Percentiles rank a stretch among this genome's conserved stretches.
Evolutionary conservation across 2,113 vertebrate species (phyloP).

Genomic region (Brevimyrus niger): DNA sequence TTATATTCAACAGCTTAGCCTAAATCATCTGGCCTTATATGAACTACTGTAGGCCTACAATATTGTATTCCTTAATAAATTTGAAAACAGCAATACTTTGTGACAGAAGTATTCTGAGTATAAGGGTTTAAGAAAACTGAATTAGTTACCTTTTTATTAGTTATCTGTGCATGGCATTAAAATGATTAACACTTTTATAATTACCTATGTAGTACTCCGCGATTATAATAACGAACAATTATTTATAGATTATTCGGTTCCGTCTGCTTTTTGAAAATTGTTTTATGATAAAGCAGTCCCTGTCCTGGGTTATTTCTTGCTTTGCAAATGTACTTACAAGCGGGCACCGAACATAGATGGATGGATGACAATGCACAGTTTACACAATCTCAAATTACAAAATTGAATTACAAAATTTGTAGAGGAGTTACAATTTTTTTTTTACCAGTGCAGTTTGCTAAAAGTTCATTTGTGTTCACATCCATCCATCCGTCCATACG

Average conservation of each 20-base stretch:
- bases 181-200: neutral
- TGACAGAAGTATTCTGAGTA: neutral
- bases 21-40: neutral
- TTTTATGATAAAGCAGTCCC: too few relatives aligned
- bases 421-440: neutral
- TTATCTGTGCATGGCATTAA: neutral
- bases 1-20: neutral
- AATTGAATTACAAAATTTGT: neutral
- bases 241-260: neutral
- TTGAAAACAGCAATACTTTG: neutral
- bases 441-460: neutral
- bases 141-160: neutral
- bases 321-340: neutral
- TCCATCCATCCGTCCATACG: neutral
- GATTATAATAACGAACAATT: neutral
- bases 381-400: neutral
- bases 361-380: neutral
- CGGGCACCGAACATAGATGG: neutral
- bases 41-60: neutral
- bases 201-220: neutral
- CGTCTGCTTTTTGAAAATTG: neutral
- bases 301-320: neutral
- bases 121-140: neutral
- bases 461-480: neutral
- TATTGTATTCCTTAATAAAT: neutral